Evolutionary conservation across 92 coral and sea anemone genomes (phyloP).

Genomic region (Virgularia gustaviana): DNA sequence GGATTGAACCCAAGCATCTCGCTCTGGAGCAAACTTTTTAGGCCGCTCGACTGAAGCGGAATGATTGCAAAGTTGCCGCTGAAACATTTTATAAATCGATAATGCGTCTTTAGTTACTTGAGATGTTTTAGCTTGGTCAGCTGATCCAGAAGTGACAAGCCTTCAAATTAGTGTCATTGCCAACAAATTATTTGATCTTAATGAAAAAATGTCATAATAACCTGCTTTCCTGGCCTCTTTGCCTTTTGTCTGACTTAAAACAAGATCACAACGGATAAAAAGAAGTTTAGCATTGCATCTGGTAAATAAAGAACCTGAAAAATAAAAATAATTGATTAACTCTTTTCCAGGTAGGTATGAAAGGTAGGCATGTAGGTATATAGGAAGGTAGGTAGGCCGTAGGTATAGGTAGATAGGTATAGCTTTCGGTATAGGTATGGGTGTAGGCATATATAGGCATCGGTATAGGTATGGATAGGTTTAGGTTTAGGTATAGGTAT

Average conservation of each 20-base stretch:
- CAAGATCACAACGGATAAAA: slow-evolving; percentile 76
- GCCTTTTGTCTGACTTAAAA: slow-evolving; percentile 34
- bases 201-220: too few relatives aligned
- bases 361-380: neutral
- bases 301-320: slow-evolving; percentile 65
- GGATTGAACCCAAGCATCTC: too few relatives aligned
- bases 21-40: too few relatives aligned
- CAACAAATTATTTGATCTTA: too few relatives aligned
- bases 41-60: too few relatives aligned
- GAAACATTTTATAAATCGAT: too few relatives aligned
- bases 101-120: too few relatives aligned
- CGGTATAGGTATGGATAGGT: neutral
- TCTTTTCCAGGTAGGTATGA: neutral
- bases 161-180: too few relatives aligned
- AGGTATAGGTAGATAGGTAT: neutral
- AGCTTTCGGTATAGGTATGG: neutral
- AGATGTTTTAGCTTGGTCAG: too few relatives aligned
- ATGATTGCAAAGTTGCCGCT: too few relatives aligned
- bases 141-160: too few relatives aligned
- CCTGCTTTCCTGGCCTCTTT: slow-evolving; percentile 53
- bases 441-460: neutral
- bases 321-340: neutral
- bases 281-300: slow-evolving; percentile 82
- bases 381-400: slow-evolving; percentile 1
- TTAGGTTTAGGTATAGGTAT: neutral